Evolutionary conservation across 2,888 invertebrate genomes (phyloP), one percentile per base, ranked within the genome.

Genomic region (Lasius fuliginosus): DNA sequence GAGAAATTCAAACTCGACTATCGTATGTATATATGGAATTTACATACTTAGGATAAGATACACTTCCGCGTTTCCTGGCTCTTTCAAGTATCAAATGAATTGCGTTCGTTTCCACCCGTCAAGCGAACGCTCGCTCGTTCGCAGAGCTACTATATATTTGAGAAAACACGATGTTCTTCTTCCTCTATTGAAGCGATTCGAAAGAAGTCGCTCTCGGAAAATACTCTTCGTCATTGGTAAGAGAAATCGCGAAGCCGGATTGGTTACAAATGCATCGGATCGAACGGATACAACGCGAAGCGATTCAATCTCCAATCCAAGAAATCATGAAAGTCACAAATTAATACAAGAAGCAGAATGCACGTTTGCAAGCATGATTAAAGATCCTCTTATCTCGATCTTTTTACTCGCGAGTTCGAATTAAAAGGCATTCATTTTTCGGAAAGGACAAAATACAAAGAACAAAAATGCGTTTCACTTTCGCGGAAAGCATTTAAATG

Each of bases 211-310:
- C 23, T 68, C 42, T 68, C n/a, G 12, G 3, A 30, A 23, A 46
- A 42, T n/a, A 23, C 9, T 33, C 12, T 33, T 23, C 5, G 15
- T 33, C 2, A 27, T 46, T 46, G 53, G n/a, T n/a, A 40, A 71
- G 23, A 46, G 30, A 60, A 36, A 42, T 77, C 53, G 53, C 53
- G 77, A 86, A 82, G 83, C 62, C 36, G 68, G 53, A 56, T 40
- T 33, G 58, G 67, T 74, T 84, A 84, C 73, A 84, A 85, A 87
- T 84, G 83, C 75, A 18, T 9, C 27, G 11, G 9, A 62, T 84
- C 83, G 49, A 18, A 79, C 56, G 77, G 77, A 46, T 42, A n/a
- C 30, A 27, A 40, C 23, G n/a, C 23, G 9, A 42, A 30, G 36
- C 15, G 18, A 53, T 12, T 40, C 56, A 53, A 27, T 36, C 33